phyloP scores from a whole-genome alignment of 2,888 invertebrate genomes.

The Nephrotoma guestfalica region DNA sequence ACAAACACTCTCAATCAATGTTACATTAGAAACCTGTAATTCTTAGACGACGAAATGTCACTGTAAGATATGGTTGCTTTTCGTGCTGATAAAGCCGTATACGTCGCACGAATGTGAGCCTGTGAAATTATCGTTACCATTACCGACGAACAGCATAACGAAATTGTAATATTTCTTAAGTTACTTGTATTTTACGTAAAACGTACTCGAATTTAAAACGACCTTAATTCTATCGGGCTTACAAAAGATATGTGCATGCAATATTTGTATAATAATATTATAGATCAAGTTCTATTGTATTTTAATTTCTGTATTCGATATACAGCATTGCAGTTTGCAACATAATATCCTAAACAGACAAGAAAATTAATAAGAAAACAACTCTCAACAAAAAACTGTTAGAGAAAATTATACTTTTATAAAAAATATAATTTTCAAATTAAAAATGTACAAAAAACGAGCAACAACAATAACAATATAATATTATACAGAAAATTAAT shows the following conservation, averaged over 20 bases:
- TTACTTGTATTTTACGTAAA: too few species aligned
- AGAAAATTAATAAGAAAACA: not conserved
- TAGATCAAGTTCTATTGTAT: not conserved
- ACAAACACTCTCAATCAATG: too few species aligned
- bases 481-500: not conserved
- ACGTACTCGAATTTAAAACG: too few species aligned
- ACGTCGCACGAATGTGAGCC: too few species aligned
- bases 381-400: not conserved
- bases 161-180: too few species aligned
- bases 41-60: too few species aligned
- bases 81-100: too few species aligned
- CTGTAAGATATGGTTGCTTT: too few species aligned
- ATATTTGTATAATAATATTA: not conserved
- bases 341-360: not conserved
- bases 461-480: not conserved
- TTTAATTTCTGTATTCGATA: not conserved
- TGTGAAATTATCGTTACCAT: too few species aligned
- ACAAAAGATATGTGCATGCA: not conserved
- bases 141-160: too few species aligned
- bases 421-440: not conserved
- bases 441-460: not conserved
- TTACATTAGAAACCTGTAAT: too few species aligned
- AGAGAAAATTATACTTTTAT: not conserved
- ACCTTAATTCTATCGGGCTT: too few species aligned
- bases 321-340: not conserved